A percentile compares a stretch with the other conserved stretches of the same genome.
Conservation (phyloP, 2,113 vertebrate genomes). For the Formicarius rufipectus region DNA sequence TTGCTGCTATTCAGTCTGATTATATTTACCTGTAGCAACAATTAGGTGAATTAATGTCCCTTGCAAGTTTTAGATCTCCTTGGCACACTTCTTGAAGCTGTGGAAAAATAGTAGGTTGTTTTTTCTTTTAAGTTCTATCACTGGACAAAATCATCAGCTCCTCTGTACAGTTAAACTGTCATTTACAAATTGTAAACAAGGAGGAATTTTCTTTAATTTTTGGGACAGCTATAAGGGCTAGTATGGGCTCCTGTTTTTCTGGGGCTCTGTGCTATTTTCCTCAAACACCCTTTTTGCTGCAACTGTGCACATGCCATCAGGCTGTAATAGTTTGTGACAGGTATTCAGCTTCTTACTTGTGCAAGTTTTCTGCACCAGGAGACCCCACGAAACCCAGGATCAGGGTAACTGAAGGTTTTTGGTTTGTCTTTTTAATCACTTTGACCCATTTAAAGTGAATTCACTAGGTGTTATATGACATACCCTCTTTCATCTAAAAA, state of each 20-base stretch:
- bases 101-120: background rate
- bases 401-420: background rate
- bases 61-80: background rate
- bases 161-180: background rate
- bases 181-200: background rate
- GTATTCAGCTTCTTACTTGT: background rate
- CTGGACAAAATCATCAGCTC: background rate
- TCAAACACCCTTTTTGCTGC: background rate
- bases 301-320: background rate
- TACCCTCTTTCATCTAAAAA: background rate
- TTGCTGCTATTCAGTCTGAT: background rate
- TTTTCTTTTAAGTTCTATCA: background rate
- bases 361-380: background rate
- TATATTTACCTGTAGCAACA: background rate
- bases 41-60: background rate
- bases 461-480: background rate
- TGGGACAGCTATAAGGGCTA: background rate
- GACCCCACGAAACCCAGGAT: background rate
- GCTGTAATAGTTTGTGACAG: background rate
- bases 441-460: background rate
- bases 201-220: background rate
- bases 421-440: background rate
- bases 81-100: background rate
- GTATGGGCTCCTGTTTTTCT: background rate
- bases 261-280: background rate